Percentiles rank a stretch among this genome's conserved stretches.
Evolutionary conservation across 2,113 vertebrate species (phyloP).

Genomic region (Stegastes partitus): DNA sequence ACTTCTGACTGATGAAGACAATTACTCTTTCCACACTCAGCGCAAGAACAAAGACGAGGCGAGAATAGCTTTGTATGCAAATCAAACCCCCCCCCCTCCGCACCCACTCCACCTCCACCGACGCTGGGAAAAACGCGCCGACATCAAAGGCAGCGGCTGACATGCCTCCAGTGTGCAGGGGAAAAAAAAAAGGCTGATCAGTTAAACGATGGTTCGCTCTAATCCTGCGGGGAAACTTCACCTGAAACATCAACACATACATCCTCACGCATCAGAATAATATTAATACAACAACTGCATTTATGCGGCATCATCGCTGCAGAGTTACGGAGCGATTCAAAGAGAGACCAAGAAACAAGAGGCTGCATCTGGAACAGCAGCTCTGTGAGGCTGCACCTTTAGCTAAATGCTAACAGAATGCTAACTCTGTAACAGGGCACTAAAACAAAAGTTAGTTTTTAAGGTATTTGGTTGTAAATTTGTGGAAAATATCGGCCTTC

Average conservation of each 20-base stretch:
- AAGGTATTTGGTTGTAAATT: no score
- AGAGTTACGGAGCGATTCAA: neutral
- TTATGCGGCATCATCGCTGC: neutral
- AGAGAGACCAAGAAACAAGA: neutral
- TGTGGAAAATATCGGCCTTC: no score
- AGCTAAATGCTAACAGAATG: neutral
- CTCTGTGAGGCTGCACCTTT: neutral
- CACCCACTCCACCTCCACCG: slow-evolving; percentile 23
- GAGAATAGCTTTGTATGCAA: slow-evolving; percentile 74
- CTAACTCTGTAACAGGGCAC: neutral
- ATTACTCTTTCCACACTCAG: slow-evolving; percentile 44
- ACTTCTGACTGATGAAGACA: slow-evolving; percentile 58
- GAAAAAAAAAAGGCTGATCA: slow-evolving; percentile 44
- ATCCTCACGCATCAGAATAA: slow-evolving; percentile 16
- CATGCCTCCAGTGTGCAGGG: slow-evolving; percentile 38
- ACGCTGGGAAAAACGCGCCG: slow-evolving; percentile 23
- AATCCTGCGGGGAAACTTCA: slow-evolving; percentile 53
- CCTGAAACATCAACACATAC: slow-evolving; percentile 24
- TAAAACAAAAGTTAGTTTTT: no score
- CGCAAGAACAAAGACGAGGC: slow-evolving; percentile 59
- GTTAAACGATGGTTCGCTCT: slow-evolving; percentile 49
- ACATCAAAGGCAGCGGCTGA: slow-evolving; percentile 71
- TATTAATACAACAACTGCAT: neutral
- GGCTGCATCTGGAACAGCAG: neutral
- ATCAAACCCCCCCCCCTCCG: slow-evolving; percentile 14